phyloP scores from a whole-genome alignment of 2,888 invertebrate species.

The Atethmia centrago region DNA sequence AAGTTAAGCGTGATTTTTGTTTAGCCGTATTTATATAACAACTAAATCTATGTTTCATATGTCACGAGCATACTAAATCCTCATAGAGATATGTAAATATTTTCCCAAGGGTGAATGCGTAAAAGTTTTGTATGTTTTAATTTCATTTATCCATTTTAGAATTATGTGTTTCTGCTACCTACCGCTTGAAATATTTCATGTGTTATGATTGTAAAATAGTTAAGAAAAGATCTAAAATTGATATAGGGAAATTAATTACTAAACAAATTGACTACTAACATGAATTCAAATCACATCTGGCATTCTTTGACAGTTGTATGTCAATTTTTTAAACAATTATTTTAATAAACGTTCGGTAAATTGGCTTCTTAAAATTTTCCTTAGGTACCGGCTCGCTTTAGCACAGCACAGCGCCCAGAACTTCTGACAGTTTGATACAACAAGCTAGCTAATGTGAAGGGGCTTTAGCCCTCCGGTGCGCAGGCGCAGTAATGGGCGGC shows the following conservation, averaged over 20 bases:
- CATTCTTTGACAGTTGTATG: too few relatives aligned
- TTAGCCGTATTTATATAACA: not conserved
- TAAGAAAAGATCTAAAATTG: too few relatives aligned
- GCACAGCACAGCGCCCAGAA: slow-evolving; percentile 12
- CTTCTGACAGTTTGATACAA: slow-evolving; percentile 57
- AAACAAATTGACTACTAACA: too few relatives aligned
- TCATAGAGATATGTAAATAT: not conserved
- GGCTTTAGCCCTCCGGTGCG: slow-evolving; percentile 76
- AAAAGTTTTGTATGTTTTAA: not conserved
- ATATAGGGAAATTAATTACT: not conserved
- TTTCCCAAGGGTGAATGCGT: not conserved
- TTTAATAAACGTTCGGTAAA: not conserved
- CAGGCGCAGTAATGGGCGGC: slow-evolving; percentile 79
- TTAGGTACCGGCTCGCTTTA: not conserved
- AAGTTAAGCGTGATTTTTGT: slow-evolving; percentile 32
- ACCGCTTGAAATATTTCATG: not conserved
- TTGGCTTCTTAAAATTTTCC: not conserved
- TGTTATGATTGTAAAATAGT: not conserved
- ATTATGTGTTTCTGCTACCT: not conserved
- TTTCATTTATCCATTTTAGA: not conserved
- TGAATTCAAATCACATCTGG: too few relatives aligned
- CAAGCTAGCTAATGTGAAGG: slow-evolving; percentile 70
- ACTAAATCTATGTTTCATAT: slow-evolving; percentile 9
- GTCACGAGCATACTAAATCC: not conserved
- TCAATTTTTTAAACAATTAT: too few relatives aligned